A percentile compares a stretch with the other conserved stretches of the same genome.
These are phyloP conservation scores for Notarius lentiginosus DNA, from an alignment of 2,113 vertebrate species.

Conservation along the genomic window DNA sequence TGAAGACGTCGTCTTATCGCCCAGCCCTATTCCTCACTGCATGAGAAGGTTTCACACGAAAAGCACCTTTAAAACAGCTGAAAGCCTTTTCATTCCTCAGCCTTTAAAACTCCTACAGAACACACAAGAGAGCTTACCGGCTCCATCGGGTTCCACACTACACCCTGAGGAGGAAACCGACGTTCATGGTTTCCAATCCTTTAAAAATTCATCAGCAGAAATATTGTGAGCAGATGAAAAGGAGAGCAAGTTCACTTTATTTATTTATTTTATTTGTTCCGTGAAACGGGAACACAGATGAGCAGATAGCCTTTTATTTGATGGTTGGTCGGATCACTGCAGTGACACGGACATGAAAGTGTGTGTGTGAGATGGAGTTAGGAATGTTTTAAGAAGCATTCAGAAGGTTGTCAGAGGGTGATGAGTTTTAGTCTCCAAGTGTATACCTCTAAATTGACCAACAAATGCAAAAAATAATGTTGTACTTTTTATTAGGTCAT, in stretches of 20 bases:
- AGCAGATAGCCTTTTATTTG: neutral
- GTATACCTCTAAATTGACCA: neutral
- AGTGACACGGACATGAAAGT: neutral
- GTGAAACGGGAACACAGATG: neutral
- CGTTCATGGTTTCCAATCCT: neutral
- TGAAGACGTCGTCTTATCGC: neutral
- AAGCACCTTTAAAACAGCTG: neutral
- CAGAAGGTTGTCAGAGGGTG: no score
- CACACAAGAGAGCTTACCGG: conserved; percentile 43
- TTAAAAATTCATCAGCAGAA: neutral
- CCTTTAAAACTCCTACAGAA: neutral
- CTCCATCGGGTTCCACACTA: conserved; percentile 34
- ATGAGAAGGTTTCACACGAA: neutral
- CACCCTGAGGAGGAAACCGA: conserved; percentile 37
- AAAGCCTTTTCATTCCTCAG: neutral
- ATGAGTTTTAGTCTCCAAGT: neutral
- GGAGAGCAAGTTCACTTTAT: neutral
- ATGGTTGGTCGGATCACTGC: neutral
- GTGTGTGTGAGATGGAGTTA: neutral
- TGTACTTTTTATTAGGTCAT: no score
- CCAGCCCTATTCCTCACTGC: neutral
- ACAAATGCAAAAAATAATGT: no score
- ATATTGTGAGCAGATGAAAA: neutral
- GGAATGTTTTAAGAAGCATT: neutral
- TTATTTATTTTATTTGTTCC: no score